Evolutionary conservation across 1,140 invertebrate species (phyloP), one percentile per base, ranked within the genome.

Genomic region (Drosophila teissieri): DNA sequence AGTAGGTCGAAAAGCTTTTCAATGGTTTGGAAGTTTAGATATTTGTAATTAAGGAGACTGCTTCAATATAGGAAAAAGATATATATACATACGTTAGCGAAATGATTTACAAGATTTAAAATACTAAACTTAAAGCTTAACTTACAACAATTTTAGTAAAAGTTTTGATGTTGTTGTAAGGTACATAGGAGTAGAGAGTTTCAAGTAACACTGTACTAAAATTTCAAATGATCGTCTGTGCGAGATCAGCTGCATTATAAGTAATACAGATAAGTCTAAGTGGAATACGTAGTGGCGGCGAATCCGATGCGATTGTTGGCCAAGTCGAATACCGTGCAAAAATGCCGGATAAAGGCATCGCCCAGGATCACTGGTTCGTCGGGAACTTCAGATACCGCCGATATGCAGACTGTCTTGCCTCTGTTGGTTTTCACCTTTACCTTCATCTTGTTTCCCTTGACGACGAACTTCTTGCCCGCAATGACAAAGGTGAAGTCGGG

Each of bases 391-490:
- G 27, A 4, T 2, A 65, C 14, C 12, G 42, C 46, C 19, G 60
- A 67, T 14, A 75, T 57, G 72, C 73, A 75, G 7, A 75, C 44
- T 2, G 40, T 54, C 10, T 67, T 58, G 15, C 73, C 73, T 15
- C 37, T 75, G 1, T 2, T 58, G 1, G 73, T 75, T 15, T 8
- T 7, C 7, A 75, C 72, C 36, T 40, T 52, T 24, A 67, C 12
- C 40, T 42, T 67, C 15, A 67, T 42, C 27, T 75, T 57, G 0
- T 75, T 12, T 3, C 72, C 73, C 1, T 10, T 6, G 12, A 75
- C 4, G 0, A 14, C 11, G 2, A 67, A 27, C n/a, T 54, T 17
- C 10, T 10, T 48, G 27, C 53, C 61, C 4, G 5, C 40, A 2
- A 80, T 55, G 27, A 52, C 53, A 17, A 75, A 73, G 0, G 2